Conservation (phyloP, 1,140 invertebrate genomes). For the Phenacoccus solenopsis region DNA sequence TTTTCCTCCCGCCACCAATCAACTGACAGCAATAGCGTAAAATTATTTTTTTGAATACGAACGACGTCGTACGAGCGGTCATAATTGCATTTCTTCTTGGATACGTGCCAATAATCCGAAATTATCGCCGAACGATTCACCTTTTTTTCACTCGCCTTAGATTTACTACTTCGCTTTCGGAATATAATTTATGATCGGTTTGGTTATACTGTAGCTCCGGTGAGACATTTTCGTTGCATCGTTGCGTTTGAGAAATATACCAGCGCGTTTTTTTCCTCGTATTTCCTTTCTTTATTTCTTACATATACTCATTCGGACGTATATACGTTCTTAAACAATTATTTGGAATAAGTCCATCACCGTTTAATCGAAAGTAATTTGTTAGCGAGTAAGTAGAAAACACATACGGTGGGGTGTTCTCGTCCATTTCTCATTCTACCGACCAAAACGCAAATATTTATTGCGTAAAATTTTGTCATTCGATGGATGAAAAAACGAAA, state of each 20-base stretch:
- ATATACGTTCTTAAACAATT: not conserved
- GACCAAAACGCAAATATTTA: too few relatives aligned
- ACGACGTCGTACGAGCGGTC: not conserved
- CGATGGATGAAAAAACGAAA: too few relatives aligned
- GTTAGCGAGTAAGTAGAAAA: too few relatives aligned
- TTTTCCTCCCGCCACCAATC: not conserved
- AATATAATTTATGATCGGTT: not conserved
- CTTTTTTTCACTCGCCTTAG: not conserved
- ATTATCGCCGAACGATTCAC: not conserved
- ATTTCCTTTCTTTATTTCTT: too few relatives aligned
- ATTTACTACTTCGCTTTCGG: not conserved
- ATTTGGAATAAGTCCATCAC: not conserved
- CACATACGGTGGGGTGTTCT: too few relatives aligned
- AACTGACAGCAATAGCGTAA: not conserved
- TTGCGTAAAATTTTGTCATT: too few relatives aligned
- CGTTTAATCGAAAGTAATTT: too few relatives aligned
- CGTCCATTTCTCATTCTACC: too few relatives aligned
- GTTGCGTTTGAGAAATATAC: not conserved
- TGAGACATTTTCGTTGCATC: not conserved
- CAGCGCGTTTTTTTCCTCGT: not conserved
- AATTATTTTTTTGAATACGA: slow-evolving; percentile 3
- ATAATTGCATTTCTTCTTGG: not conserved
- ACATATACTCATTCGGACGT: too few relatives aligned
- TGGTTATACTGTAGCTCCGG: not conserved
- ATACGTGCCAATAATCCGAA: not conserved